A percentile compares a stretch with the other conserved stretches of the same genome.
These are phyloP conservation scores for Drosophila simulans DNA, from an alignment of 1,140 invertebrate genomes.

Conservation along the genomic window DNA sequence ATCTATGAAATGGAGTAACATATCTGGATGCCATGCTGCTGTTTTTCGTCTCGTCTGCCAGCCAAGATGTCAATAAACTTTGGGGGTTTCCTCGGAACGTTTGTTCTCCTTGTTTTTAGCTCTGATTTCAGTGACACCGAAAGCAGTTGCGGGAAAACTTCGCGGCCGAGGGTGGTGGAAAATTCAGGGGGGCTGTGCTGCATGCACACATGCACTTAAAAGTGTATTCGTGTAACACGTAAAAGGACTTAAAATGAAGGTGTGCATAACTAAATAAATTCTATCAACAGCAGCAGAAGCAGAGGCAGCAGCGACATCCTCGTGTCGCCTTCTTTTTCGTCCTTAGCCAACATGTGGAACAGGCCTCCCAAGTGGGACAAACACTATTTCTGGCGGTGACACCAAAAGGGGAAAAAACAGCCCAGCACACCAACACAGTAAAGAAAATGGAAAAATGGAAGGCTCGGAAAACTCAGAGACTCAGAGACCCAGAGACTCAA, in stretches of 20 bases:
- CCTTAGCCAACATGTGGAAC: constrained; percentile 50
- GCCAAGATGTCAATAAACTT: constrained; percentile 31
- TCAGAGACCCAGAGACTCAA: neutral
- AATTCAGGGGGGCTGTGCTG: neutral
- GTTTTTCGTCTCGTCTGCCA: constrained; percentile 1
- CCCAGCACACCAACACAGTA: too few species aligned
- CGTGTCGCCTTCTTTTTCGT: constrained; percentile 27
- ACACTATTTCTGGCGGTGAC: constrained; percentile 51
- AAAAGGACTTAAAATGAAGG: constrained; percentile 77
- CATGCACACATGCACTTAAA: constrained; percentile 49
- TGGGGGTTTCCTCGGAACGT: constrained; percentile 2
- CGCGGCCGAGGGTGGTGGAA: neutral
- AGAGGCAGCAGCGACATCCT: constrained; percentile 16
- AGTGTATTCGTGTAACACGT: constrained; percentile 74
- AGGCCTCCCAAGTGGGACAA: constrained; percentile 59
- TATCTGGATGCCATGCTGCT: neutral
- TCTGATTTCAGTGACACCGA: constrained; percentile 32
- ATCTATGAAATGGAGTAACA: neutral
- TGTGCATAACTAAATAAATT: constrained; percentile 82
- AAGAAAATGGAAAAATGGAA: neutral
- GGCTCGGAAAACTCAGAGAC: constrained; percentile 4
- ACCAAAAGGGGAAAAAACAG: constrained; percentile 13
- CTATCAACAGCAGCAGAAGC: constrained; percentile 63
- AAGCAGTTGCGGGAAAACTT: neutral
- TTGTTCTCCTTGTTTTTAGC: constrained; percentile 4